Base-by-base conservation (phyloP, 2,888 invertebrate genomes). In the Eudemis profundana region DNA sequence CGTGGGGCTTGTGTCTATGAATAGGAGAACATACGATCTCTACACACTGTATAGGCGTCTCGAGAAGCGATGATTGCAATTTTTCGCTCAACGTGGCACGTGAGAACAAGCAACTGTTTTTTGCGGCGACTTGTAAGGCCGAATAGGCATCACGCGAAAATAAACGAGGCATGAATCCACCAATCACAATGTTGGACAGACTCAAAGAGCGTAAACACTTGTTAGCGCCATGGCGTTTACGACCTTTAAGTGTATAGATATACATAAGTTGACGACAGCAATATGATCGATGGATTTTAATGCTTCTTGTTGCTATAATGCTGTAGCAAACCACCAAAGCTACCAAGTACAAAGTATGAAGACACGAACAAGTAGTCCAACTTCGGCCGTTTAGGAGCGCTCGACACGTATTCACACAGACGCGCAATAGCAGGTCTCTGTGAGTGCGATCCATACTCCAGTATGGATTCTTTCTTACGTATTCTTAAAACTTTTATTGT, bases 1-100 rank as follows among this genome's bases (percentile, higher is more conserved):
- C 40, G 53, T 38, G 53, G 53, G 53, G 38, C 38, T 40, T 14
- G 15, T 5, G 17, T 33, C 54, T 40, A 40, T 54, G 40, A 54
- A 53, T 23, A 40, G 54, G 7, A 40, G 15, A 54, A 54, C 54
- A n/a, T n/a, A n/a, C n/a, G n/a, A n/a, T n/a, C n/a, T n/a, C n/a
- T n/a, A n/a, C n/a, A n/a, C n/a, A n/a, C n/a, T n/a, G 19, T 53
- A 36, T 14, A 53, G 10, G 40, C 54, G 51, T n/a, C 51, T 36
- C 21, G 10, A 8, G 4, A 7, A 5, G 12, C 15, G 15, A 17
- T 29, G 40, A 42, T 42, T 56, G 27, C 40, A 23, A 49, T 53
- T n/a, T n/a, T 33, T 42, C 23, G 27, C 12, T 27, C 23, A 56
- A 51, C 33, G 50, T 4, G 42, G 23, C 27, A 42, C 54, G 27